Conservation (phyloP, 92 coral and sea anemone species). For the Montipora capitata region DNA sequence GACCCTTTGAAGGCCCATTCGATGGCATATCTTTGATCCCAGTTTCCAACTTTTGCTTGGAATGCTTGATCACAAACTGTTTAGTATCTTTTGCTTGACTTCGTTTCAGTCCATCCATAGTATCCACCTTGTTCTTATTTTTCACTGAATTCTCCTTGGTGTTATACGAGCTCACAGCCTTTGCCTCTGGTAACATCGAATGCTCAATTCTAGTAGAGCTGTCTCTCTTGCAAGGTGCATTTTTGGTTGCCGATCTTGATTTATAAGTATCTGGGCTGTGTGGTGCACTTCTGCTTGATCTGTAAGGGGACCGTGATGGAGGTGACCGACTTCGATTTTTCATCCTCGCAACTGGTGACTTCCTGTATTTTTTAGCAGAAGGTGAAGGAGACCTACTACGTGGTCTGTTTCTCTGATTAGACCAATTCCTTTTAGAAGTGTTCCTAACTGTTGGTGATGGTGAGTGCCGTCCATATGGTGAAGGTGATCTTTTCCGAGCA, state of each 20-base stretch:
- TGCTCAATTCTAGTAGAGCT: slow-evolving; percentile 68
- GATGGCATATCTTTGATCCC: slow-evolving; percentile 65
- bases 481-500: slow-evolving; percentile 82
- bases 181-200: slow-evolving; percentile 58
- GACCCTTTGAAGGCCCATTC: slow-evolving; percentile 25
- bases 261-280: slow-evolving; percentile 69
- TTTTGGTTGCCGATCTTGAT: slow-evolving; percentile 74
- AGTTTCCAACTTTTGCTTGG: slow-evolving; percentile 40
- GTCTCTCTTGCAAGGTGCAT: slow-evolving; percentile 68
- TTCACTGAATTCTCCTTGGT: slow-evolving; percentile 46
- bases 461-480: slow-evolving; percentile 82
- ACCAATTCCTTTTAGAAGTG: slow-evolving; percentile 74
- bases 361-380: slow-evolving; percentile 49
- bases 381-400: slow-evolving; percentile 90
- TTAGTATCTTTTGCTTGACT: slow-evolving; percentile 27
- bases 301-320: slow-evolving; percentile 40
- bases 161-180: slow-evolving; percentile 39
- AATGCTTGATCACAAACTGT: not conserved
- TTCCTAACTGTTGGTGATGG: slow-evolving; percentile 75
- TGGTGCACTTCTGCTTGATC: slow-evolving; percentile 23
- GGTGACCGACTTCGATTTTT: slow-evolving; percentile 75
- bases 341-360: slow-evolving; percentile 76
- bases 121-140: slow-evolving; percentile 58
- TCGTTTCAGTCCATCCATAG: slow-evolving; percentile 76
- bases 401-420: slow-evolving; percentile 75